Conservation (phyloP, 2,113 vertebrate species). For the Laterallus jamaicensis region DNA sequence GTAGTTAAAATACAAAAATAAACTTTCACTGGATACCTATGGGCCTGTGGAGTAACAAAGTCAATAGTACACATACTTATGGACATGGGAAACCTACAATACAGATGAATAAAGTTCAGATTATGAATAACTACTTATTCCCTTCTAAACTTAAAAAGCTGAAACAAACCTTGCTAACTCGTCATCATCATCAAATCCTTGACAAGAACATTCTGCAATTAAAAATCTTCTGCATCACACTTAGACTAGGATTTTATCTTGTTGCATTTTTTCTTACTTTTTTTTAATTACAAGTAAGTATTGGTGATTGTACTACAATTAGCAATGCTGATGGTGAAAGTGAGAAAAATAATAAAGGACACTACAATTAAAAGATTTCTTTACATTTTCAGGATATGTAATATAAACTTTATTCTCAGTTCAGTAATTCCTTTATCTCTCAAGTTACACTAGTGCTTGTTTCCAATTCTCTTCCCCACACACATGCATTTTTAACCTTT, state of each 20-base stretch:
- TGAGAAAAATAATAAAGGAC: not conserved
- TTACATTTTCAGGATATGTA: not conserved
- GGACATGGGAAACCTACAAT: not conserved
- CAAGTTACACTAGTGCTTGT: not conserved
- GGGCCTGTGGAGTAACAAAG: not conserved
- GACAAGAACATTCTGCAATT: not conserved
- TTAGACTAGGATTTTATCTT: not conserved
- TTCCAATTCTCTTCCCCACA: not conserved
- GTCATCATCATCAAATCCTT: not conserved
- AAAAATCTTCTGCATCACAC: not conserved
- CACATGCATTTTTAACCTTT: not conserved
- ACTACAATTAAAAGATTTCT: not conserved
- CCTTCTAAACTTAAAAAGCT: not conserved
- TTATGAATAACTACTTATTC: not conserved
- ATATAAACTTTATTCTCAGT: not conserved
- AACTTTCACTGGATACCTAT: not conserved
- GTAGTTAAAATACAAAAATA: not conserved
- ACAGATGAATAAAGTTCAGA: not conserved
- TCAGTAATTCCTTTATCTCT: not conserved
- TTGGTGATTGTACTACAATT: not conserved
- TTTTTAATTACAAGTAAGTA: not conserved
- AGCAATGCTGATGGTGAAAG: not conserved
- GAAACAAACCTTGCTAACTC: not conserved
- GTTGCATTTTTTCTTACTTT: rapidly evolving
- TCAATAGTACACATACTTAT: rapidly evolving